A percentile compares a stretch with the other conserved stretches of the same genome.
Evolutionary conservation across 2,113 vertebrate species (phyloP).

Genomic region (Dinomys branickii): DNA sequence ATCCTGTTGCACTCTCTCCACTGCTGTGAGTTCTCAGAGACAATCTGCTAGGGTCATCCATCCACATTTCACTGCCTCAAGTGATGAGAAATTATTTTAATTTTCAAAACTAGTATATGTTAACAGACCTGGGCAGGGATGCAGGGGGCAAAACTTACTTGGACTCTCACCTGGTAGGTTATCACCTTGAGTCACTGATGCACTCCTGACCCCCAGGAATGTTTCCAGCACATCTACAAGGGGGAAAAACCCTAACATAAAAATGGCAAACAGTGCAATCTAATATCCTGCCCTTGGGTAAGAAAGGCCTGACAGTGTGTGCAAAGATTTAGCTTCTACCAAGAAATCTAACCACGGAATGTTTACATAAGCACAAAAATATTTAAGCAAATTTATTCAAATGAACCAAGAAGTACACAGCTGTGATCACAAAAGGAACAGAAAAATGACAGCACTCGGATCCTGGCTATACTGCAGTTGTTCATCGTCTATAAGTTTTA

Average conservation of each 20-base stretch:
- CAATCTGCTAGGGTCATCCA: not conserved
- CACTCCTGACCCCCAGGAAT: not conserved
- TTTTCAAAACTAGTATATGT: constrained; percentile 19
- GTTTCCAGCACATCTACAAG: not conserved
- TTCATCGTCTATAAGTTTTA: not conserved
- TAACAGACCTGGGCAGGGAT: not conserved
- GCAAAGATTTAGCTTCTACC: not conserved
- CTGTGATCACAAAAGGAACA: not conserved
- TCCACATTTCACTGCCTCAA: not conserved
- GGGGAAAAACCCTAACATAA: not conserved
- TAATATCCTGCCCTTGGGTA: not conserved
- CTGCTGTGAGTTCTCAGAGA: fast-evolving
- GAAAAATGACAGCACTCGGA: not conserved
- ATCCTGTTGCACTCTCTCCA: not conserved
- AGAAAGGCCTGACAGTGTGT: not conserved
- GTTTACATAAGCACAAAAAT: not conserved
- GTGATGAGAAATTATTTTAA: constrained; percentile 13
- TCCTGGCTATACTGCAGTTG: not conserved
- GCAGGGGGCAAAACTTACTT: not conserved
- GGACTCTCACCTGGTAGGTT: not conserved
- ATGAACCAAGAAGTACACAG: constrained; percentile 33
- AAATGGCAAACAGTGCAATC: not conserved
- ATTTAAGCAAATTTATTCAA: not conserved
- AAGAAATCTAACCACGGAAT: not conserved
- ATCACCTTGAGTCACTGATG: not conserved